Conservation (phyloP, 2,113 vertebrate genomes). For the Actenoides hombroni region DNA sequence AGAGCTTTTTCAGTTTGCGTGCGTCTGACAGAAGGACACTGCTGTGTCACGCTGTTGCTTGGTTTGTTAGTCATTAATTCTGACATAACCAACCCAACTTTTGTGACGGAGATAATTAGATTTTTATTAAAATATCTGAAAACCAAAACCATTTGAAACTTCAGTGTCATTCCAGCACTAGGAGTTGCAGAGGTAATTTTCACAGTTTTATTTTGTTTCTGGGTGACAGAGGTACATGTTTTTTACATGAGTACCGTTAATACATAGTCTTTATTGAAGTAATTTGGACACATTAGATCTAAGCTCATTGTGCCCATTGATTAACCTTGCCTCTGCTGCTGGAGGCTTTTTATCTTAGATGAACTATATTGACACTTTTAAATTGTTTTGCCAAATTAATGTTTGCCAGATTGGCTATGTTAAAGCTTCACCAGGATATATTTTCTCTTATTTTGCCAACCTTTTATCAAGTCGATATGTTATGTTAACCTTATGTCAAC, state of each 20-base stretch:
- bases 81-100: not conserved
- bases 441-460: not conserved
- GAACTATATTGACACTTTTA: not conserved
- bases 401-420: not conserved
- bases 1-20: not conserved
- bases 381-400: not conserved
- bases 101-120: not conserved
- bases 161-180: not conserved
- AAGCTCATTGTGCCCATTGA: not conserved
- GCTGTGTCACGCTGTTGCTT: not conserved
- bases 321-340: not conserved
- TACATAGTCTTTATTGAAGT: not conserved
- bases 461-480: not conserved
- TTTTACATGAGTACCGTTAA: not conserved
- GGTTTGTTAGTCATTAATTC: not conserved
- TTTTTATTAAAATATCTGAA: not conserved
- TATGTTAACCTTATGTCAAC: not conserved
- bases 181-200: not conserved
- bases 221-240: not conserved
- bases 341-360: not conserved
- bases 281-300: not conserved
- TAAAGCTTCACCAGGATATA: not conserved
- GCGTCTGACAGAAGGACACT: not conserved
- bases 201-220: not conserved
- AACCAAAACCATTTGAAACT: not conserved